These are phyloP conservation scores for Mesoclemmys tuberculata DNA, from an alignment of 2,113 vertebrate genomes.

Conservation along the genomic window DNA sequence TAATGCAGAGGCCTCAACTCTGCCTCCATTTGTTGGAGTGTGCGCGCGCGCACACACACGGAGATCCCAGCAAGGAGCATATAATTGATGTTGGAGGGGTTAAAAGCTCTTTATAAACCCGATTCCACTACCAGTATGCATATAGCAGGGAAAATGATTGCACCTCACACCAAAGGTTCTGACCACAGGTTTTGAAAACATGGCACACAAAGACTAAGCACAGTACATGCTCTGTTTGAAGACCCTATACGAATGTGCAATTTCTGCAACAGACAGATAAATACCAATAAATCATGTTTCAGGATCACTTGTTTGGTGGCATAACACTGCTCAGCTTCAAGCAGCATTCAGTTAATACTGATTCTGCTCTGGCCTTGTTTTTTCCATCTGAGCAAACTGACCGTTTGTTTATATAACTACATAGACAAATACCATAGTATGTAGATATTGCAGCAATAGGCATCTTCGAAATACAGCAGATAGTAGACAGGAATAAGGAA, in stretches of 20 bases:
- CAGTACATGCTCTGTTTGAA: neutral
- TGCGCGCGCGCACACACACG: too few relatives aligned
- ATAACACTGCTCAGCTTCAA: conserved; percentile 21
- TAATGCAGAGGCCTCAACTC: too few relatives aligned
- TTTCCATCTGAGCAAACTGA: neutral
- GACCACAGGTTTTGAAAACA: neutral
- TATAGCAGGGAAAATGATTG: too few relatives aligned
- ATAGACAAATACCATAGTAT: neutral
- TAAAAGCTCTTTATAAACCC: too few relatives aligned
- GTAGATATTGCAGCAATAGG: neutral
- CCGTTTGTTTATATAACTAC: neutral
- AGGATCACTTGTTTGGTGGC: neutral
- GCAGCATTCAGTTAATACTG: neutral
- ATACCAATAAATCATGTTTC: neutral
- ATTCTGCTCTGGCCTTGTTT: neutral
- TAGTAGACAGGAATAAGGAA: neutral
- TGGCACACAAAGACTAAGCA: neutral
- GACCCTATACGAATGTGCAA: neutral
- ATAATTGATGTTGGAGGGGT: too few relatives aligned
- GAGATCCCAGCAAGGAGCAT: too few relatives aligned
- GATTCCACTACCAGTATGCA: too few relatives aligned
- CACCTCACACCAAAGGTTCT: neutral
- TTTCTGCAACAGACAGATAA: neutral
- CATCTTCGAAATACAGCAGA: neutral
- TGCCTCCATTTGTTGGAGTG: too few relatives aligned